phyloP scores from a whole-genome alignment of 2,113 vertebrate genomes.

The Campylomormyrus tamandua region DNA sequence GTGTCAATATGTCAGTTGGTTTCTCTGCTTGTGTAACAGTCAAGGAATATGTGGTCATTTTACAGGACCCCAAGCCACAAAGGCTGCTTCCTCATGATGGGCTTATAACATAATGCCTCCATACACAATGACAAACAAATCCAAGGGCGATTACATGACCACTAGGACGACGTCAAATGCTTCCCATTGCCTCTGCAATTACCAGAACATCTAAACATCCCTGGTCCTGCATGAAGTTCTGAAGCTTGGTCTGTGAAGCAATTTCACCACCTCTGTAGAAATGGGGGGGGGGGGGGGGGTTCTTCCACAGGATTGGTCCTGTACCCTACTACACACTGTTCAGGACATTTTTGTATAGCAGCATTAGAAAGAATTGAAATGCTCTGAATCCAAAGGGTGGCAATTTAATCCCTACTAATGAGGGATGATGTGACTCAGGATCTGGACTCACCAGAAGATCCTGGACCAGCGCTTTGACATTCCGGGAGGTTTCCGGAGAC shows the following conservation, averaged over 20 bases:
- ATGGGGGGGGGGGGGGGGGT: background rate
- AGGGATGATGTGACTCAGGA: background rate
- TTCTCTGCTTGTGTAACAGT: background rate
- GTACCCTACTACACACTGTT: background rate
- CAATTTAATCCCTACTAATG: background rate
- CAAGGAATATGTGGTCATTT: background rate
- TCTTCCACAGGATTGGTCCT: background rate
- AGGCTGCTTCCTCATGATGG: background rate
- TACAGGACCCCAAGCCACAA: background rate
- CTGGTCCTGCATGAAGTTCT: background rate
- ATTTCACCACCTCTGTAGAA: background rate
- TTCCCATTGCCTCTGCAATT: background rate
- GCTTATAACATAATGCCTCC: background rate
- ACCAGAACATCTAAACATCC: background rate
- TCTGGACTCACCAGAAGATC: slow-evolving; percentile 79
- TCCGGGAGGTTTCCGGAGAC: slow-evolving; percentile 84
- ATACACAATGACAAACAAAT: background rate
- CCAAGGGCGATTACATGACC: background rate
- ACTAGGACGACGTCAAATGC: background rate
- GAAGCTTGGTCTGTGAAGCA: background rate
- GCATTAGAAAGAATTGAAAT: background rate
- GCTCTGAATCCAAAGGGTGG: background rate
- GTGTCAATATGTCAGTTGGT: background rate
- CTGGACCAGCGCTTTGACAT: slow-evolving; percentile 88
- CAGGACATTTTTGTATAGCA: background rate